Conservation (phyloP, 1,140 invertebrate genomes). For the Philotrypesis tridentata region DNA sequence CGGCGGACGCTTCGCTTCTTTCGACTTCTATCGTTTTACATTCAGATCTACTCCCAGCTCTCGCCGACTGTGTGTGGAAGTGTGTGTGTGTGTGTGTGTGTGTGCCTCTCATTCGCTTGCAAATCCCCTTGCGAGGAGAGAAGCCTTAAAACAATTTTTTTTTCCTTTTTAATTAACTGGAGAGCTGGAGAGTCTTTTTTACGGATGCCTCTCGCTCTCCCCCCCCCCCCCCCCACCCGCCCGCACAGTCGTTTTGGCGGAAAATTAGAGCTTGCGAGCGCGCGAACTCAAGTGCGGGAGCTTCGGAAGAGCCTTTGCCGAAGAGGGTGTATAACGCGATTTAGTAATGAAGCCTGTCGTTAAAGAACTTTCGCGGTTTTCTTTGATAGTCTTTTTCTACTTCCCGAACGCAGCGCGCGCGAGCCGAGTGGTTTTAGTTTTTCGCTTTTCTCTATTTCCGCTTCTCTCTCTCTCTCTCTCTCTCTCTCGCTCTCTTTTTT, state of each 20-base stretch:
- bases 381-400: background rate
- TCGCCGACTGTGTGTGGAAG: no score
- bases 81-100: no score
- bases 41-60: background rate
- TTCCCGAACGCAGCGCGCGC: background rate
- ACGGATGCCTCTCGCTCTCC: background rate
- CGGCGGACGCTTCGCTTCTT: background rate
- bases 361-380: slow-evolving; percentile 23
- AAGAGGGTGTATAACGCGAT: slow-evolving; percentile 11
- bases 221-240: no score
- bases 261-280: background rate
- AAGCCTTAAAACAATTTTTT: background rate
- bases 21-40: background rate
- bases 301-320: background rate
- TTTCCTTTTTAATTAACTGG: background rate
- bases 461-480: no score
- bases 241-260: background rate
- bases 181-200: background rate
- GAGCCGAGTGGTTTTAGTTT: background rate
- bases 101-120: no score
- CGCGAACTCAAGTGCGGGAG: background rate
- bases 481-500: no score
- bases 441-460: no score
- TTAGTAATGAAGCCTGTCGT: slow-evolving; percentile 28
- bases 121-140: background rate